A percentile compares a stretch with the other conserved stretches of the same genome.
These are phyloP conservation scores for Pollenia angustigena DNA, from an alignment of 2,888 invertebrate genomes.

Conservation along the genomic window DNA sequence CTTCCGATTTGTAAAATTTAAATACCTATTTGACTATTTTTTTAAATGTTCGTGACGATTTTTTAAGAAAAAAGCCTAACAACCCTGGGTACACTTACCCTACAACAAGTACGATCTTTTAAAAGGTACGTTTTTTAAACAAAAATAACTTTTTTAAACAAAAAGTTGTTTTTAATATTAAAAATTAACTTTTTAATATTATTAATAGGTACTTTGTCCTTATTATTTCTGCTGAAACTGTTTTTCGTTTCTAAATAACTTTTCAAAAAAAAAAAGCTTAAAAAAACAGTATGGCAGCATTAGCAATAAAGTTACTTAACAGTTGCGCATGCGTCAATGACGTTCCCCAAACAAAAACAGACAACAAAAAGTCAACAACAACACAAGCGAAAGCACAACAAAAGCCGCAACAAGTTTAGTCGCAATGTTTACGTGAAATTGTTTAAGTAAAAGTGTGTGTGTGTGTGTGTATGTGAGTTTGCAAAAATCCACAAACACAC, in stretches of 20 bases:
- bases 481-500: conserved; percentile 21
- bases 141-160: too few relatives aligned
- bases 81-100: too few relatives aligned
- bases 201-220: not conserved
- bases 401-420: conserved; percentile 60
- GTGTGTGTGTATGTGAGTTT: not conserved
- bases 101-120: too few relatives aligned
- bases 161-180: too few relatives aligned
- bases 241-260: conserved; percentile 29
- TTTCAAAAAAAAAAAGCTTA: conserved; percentile 52
- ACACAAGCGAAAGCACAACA: conserved; percentile 45
- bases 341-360: conserved; percentile 7
- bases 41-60: too few relatives aligned
- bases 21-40: too few relatives aligned
- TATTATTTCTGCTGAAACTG: conserved; percentile 37
- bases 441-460: not conserved
- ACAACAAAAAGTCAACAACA: conserved; percentile 15
- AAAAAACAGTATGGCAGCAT: conserved; percentile 63
- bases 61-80: too few relatives aligned
- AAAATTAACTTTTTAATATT: too few relatives aligned
- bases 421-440: not conserved
- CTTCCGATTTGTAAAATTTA: too few relatives aligned
- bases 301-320: conserved; percentile 56
- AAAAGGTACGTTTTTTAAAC: too few relatives aligned
- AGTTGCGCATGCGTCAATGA: conserved; percentile 64